Evolutionary conservation across 1,140 invertebrate species (phyloP), one percentile per base, ranked within the genome.

Genomic region (Bombus huntii): DNA sequence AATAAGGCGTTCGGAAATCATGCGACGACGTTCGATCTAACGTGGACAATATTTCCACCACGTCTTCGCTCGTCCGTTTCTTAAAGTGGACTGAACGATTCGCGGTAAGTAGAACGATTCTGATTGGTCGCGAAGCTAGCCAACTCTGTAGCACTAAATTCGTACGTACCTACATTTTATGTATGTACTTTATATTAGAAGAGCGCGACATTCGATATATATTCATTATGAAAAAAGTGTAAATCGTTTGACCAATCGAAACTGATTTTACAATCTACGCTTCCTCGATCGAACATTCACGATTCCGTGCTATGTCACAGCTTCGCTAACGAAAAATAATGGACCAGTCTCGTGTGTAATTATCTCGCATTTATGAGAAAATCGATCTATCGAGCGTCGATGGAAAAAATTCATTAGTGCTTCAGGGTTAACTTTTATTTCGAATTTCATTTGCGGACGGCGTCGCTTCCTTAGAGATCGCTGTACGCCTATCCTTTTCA

Each of bases 401-500:
- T 37, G 28, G 22, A 53, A 18, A 53, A 62, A 39, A 65, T 34
- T 42, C 34, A 4, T 82, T 62, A 42, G 42, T 77, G 42, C 9
- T 76, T 83, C 82, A 78, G 31, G 39, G 68, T 72, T 62, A 10
- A 39, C 31, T 47, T 72, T 34, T 15, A n/a, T 28, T 42, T 72
- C 9, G 76, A 79, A 59, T 79, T 79, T 79, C 25, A n/a, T 79
- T 79, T 28, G 76, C 83, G 83, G 76, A 85, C 83, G 76, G 83
- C 76, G 83, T 85, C 83, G 83, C 76, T 72, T 53, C 31, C 72
- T 76, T 22, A 44, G 22, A 85, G 76, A 85, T 85, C 76, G 70
- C 65, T 72, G 76, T 79, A 85, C 76, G 83, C 83, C 83, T 71
- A 85, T 85, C 62, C 79, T 73, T 31, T 9, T 3, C 18, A 22